Evolutionary conservation across 1,140 invertebrate species (phyloP).

Genomic region (Ostrea edulis): DNA sequence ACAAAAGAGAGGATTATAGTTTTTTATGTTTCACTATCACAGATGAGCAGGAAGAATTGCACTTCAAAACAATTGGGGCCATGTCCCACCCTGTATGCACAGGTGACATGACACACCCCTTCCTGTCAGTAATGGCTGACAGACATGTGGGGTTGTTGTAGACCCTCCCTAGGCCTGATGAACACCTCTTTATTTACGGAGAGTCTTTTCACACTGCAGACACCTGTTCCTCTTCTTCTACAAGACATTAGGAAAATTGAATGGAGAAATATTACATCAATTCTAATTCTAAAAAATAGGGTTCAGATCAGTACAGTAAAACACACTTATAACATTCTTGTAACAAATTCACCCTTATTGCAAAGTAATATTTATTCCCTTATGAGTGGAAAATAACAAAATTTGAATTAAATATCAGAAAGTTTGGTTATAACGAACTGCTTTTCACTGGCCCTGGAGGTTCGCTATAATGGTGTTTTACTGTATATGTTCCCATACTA

Average conservation of each 20-base stretch:
- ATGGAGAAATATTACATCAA: no score
- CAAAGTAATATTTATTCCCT: no score
- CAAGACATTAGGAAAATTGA: constrained; percentile 47
- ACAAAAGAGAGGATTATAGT: not conserved
- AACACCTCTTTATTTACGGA: not conserved
- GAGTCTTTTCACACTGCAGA: constrained; percentile 63
- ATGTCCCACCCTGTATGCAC: not conserved
- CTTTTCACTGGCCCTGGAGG: no score
- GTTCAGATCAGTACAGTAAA: no score
- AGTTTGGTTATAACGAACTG: no score
- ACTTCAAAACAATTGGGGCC: constrained; percentile 30
- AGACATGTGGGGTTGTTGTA: not conserved
- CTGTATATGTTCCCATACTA: no score
- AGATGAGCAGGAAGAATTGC: constrained; percentile 53
- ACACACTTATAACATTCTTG: no score
- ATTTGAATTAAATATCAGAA: no score
- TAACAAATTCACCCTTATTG: no score
- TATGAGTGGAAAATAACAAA: no score
- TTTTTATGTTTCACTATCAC: constrained; percentile 48
- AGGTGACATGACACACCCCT: not conserved
- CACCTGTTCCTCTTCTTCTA: constrained; percentile 67
- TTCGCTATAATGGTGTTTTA: no score
- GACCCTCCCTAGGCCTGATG: not conserved
- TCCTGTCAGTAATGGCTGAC: constrained; percentile 9
- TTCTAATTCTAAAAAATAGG: no score